A percentile compares a stretch with the other conserved stretches of the same genome.
Conservation (phyloP, 2,113 vertebrate species). For the Gobiocypris rarus region DNA sequence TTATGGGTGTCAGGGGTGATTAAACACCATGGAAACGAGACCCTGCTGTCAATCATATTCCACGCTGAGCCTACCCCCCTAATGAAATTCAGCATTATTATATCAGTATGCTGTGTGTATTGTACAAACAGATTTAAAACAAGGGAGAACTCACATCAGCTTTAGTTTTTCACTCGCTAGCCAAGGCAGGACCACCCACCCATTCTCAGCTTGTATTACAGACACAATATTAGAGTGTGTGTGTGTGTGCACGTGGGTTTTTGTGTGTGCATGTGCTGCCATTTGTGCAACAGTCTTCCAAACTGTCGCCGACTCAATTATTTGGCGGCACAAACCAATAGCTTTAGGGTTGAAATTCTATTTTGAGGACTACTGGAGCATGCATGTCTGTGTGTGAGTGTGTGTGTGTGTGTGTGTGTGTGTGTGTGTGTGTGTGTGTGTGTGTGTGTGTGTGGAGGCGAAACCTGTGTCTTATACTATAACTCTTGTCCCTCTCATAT, state of each 20-base stretch:
- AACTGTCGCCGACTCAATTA: slow-evolving; percentile 69
- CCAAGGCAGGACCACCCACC: slow-evolving; percentile 66
- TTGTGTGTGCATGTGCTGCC: slow-evolving; percentile 40
- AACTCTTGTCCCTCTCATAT: slow-evolving; percentile 2
- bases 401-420: neutral
- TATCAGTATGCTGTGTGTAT: neutral
- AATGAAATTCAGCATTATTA: slow-evolving; percentile 45
- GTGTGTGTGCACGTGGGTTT: slow-evolving; percentile 7
- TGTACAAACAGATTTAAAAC: slow-evolving; percentile 17
- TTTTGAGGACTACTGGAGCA: slow-evolving; percentile 57
- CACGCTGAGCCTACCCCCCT: slow-evolving; percentile 41
- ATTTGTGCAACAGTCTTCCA: slow-evolving; percentile 53
- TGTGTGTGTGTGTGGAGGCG: slow-evolving; percentile 51
- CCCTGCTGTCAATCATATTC: slow-evolving; percentile 57
- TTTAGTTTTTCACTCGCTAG: slow-evolving; percentile 35
- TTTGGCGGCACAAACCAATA: slow-evolving; percentile 61
- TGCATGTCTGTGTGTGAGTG: neutral
- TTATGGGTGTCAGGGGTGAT: slow-evolving; percentile 64
- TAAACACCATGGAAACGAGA: slow-evolving; percentile 69
- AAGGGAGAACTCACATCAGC: neutral
- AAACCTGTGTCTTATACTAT: slow-evolving; percentile 61
- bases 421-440: slow-evolving; percentile 48
- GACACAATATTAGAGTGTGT: slow-evolving; percentile 40
- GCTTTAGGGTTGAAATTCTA: slow-evolving; percentile 70
- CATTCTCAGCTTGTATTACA: slow-evolving; percentile 42